A percentile compares a stretch with the other conserved stretches of the same genome.
Evolutionary conservation across 2,888 invertebrate genomes (phyloP).

Genomic region (Nemotelus pantherinus): DNA sequence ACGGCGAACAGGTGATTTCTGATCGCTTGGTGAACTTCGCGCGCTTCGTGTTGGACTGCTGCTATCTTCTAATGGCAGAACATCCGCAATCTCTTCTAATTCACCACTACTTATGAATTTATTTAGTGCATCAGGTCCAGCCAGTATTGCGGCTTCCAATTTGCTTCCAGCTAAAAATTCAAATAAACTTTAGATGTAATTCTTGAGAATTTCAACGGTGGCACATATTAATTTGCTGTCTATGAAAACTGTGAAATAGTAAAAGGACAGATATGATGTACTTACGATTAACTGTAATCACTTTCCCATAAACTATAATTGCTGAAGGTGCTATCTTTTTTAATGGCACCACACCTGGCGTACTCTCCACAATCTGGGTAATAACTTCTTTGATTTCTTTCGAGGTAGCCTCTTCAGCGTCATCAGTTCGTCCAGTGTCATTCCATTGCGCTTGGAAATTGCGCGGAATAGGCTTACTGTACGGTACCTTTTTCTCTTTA

Average conservation of each 20-base stretch:
- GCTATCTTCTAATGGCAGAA: conserved; percentile 75
- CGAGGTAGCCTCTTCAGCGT: conserved; percentile 64
- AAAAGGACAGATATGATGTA: background rate
- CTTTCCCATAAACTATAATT: conserved; percentile 84
- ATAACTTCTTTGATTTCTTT: conserved; percentile 73
- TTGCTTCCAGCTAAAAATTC: conserved; percentile 73
- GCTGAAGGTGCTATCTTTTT: conserved; percentile 82
- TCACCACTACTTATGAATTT: conserved; percentile 82
- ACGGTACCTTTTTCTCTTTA: conserved; percentile 87
- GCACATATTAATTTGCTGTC: too few relatives aligned
- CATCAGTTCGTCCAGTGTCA: conserved; percentile 73
- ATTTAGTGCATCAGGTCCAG: conserved; percentile 80
- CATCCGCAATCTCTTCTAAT: conserved; percentile 81
- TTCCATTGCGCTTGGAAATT: conserved; percentile 99
- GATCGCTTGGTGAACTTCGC: conserved; percentile 57
- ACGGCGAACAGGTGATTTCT: conserved; percentile 54
- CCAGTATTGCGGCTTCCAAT: conserved; percentile 78
- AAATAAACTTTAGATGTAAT: conserved; percentile 5
- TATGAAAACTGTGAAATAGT: too few relatives aligned
- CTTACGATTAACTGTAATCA: conserved; percentile 78
- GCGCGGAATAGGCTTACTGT: conserved; percentile 94
- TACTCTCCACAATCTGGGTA: conserved; percentile 76
- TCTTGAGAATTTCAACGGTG: too few relatives aligned
- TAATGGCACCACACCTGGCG: conserved; percentile 81
- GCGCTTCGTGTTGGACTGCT: conserved; percentile 55